Evolutionary conservation across 2,113 vertebrate genomes (phyloP), one percentile per base, ranked within the genome.

Genomic region (Morone saxatilis): DNA sequence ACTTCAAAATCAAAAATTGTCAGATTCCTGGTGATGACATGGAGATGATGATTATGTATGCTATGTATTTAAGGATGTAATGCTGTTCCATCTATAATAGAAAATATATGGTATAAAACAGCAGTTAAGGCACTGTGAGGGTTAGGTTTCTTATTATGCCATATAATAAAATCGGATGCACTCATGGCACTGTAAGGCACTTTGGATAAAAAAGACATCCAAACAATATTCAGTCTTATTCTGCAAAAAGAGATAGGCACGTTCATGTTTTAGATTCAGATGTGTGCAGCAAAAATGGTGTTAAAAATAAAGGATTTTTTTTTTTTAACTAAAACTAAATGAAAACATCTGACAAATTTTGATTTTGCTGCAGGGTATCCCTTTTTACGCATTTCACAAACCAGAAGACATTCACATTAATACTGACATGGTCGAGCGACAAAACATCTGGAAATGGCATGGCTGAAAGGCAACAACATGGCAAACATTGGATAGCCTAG

Each of bases 351-450:
- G 92, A 94, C 89, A 92, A 85, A 78, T 84, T 92, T 93, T 81
- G 90, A 91, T 91, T 91, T 89, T 70, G 83, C 89, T 81, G 71
- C 71, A 77, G 84, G 86, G 65, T 77, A 78, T 89, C 84, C 84
- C 84, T 91, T 83, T 88, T 88, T 70, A 47, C 31, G 70, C 36
- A 56, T 87, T 91, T 92, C 88, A 91, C 88, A 91, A 94, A 93
- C 90, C 88, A 90, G 83, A 93, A 90, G 81, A 91, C 93, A 91
- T 95, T 94, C 94, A 95, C 94, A 94, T 96, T 95, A 92, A 92
- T 93, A 94, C 94, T 93, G 93, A 94, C 86, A 90, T 56, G 85
- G 89, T 88, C 54, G 84, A 91, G 84, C 83, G 86, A 92, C 80
- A 87, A 78, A 89, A 91, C 84, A 88, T 91, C 84, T 91, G 79